Percentiles rank a stretch among this genome's conserved stretches.
These are phyloP conservation scores for Ichneumon xanthorius DNA, from an alignment of 2,888 invertebrate species.

Conservation along the genomic window DNA sequence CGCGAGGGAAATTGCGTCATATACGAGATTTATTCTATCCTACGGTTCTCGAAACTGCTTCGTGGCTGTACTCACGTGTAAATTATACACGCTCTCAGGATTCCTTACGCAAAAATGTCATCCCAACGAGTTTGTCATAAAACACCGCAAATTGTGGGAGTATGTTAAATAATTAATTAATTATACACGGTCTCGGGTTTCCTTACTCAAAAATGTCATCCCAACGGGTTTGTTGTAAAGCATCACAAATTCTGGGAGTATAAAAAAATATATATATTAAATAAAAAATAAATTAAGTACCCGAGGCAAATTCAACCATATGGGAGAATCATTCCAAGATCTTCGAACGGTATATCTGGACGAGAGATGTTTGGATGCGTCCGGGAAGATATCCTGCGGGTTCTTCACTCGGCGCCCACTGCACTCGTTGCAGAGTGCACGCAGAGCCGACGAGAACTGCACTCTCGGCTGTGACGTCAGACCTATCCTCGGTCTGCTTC, in stretches of 20 bases:
- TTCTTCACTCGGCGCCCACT: slow-evolving; percentile 57
- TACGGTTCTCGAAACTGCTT: slow-evolving; percentile 44
- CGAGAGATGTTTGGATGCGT: slow-evolving; percentile 43
- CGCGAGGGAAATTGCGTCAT: too few species aligned
- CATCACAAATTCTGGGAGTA: neutral
- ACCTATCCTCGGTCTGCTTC: slow-evolving; percentile 73
- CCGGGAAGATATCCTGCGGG: slow-evolving; percentile 11
- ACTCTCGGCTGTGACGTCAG: slow-evolving; percentile 76
- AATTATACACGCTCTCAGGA: neutral
- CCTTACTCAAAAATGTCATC: neutral
- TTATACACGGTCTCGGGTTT: neutral
- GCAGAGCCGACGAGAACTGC: slow-evolving; percentile 46
- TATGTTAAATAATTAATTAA: neutral
- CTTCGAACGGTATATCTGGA: slow-evolving; percentile 34
- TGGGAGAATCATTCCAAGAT: too few species aligned
- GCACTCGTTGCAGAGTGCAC: slow-evolving; percentile 42
- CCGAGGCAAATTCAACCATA: too few species aligned
- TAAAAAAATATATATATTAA: too few species aligned
- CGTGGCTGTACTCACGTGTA: neutral
- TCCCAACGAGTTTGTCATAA: neutral
- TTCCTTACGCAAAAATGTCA: slow-evolving; percentile 1
- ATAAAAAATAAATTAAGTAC: neutral
- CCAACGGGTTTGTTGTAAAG: neutral
- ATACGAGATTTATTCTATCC: neutral
- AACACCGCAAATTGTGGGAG: neutral